Evolutionary conservation across 2,888 invertebrate species (phyloP), one percentile per base, ranked within the genome.

Genomic region (Meganola albula): DNA sequence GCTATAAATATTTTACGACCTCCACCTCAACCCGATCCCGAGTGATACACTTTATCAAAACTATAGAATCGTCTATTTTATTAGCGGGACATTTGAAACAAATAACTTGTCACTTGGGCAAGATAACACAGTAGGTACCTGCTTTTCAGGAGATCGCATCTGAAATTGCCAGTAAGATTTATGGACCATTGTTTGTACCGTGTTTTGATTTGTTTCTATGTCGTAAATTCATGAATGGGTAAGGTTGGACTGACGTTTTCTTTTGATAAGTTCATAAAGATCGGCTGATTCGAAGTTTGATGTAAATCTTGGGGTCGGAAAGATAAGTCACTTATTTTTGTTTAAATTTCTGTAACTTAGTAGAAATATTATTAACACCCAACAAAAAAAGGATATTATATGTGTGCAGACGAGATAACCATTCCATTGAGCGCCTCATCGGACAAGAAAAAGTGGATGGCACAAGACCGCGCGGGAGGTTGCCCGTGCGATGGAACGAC

Each of bases 101-200:
- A 55, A 58, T 53, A 58, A 51, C 51, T 49, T 41, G 51, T 51
- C 51, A 51, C 44, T 53, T 46, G 47, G 38, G 16, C 46, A 37
- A 51, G 63, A 58, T 59, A 57, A 50, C 54, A 49, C 51, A 53
- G 62, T n/a, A n/a, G n/a, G n/a, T 70, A 72, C 67, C 70, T 65
- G 67, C 41, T 52, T 50, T 71, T 51, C 43, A 61, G 62, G 49
- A 72, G 76, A 77, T 75, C 68, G 67, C 66, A 76, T 76, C 75
- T 74, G 66, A 73, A 76, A 76, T 75, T 76, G 75, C 69, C 54
- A 44, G 52, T 42, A 58, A 74, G 76, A 77, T 77, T 76, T 78
- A 77, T 74, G 51, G 64, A 52, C 63, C 62, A 65, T 69, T 74
- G 75, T 74, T 73, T 70, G 64, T 59, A 59, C 61, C 57, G 53